A percentile compares a stretch with the other conserved stretches of the same genome.
These are phyloP conservation scores for Thymelicus lineola DNA, from an alignment of 2,888 invertebrate genomes.

Conservation along the genomic window DNA sequence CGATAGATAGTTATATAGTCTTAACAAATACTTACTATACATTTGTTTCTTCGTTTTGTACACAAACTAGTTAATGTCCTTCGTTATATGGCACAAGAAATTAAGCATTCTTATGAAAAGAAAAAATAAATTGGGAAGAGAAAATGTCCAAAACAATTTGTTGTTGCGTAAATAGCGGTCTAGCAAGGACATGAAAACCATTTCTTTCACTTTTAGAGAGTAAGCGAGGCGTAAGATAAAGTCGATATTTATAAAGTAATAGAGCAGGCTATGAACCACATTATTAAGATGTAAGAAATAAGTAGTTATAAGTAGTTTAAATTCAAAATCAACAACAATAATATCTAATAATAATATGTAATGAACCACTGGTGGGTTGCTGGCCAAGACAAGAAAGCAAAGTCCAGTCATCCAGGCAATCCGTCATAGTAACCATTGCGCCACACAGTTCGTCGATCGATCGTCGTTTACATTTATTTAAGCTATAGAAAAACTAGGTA, in stretches of 20 bases:
- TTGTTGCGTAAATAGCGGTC: background rate
- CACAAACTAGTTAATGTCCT: too few species aligned
- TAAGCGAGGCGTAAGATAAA: background rate
- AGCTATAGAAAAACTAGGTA: background rate
- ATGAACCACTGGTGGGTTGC: too few species aligned
- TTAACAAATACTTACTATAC: too few species aligned
- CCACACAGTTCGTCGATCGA: too few species aligned
- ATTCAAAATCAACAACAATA: background rate
- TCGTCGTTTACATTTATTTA: background rate
- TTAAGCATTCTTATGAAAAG: background rate
- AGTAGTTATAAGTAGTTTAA: too few species aligned
- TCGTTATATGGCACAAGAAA: background rate
- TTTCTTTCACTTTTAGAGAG: background rate
- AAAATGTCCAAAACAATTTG: conserved; percentile 3
- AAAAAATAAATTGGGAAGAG: background rate
- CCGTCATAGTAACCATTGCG: too few species aligned
- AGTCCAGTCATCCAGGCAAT: too few species aligned
- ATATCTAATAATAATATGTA: background rate
- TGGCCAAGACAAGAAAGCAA: too few species aligned
- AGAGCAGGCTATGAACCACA: too few species aligned
- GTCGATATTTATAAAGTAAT: background rate
- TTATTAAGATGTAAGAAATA: too few species aligned
- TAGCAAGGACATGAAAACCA: background rate
- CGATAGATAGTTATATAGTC: too few species aligned
- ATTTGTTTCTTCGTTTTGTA: too few species aligned